Base-by-base conservation (phyloP, 2,797 vertebrate species). In the Apogon hyalosoma region DNA sequence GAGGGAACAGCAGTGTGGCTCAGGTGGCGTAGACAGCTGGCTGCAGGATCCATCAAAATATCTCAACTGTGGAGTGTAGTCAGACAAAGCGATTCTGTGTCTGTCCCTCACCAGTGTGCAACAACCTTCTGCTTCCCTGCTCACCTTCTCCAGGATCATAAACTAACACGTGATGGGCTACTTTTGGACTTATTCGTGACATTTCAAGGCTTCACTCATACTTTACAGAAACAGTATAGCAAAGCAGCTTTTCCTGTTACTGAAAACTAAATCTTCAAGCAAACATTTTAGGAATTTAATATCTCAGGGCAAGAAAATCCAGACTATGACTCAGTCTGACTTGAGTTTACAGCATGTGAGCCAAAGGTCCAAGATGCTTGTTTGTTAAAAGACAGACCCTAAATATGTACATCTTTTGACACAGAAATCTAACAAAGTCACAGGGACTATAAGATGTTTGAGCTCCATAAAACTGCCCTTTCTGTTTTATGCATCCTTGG, bases 11-110 rank as follows among this genome's bases (percentile, higher is more conserved):
- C 41, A 5, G 28, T 9, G 14, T 58, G 77, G 75, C 79, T 80
- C 80, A 85, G 85, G 83, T 77, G 79, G 74, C 55, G 16, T 18
- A 53, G 73, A 73, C 80, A 83, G 74, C 74, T 72, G 72, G 53
- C 83, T 75, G 33, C 64, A 38, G 74, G 81, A 87, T 80, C 76
- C 69, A 80, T 87, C 79, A 75, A 67, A 53, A 45, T 48, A 28
- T 80, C 68, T 75, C 68, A 50, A 74, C 70, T 12, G 58, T 46
- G 54, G 42, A 69, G 74, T 43, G 74, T 58, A 62, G 56, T 49
- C 56, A 60, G 49, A 77, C n/a, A 40, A 19, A 15, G 53, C 19
- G 21, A 42, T 33, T 6, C 28, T 19, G 24, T 68, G 73, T 59
- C 51, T 43, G 21, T 70, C 31, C 49, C 12, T 33, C 13, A 43